These are phyloP conservation scores for Echinops telfairi DNA, from an alignment of 2,113 vertebrate genomes.

Conservation along the genomic window DNA sequence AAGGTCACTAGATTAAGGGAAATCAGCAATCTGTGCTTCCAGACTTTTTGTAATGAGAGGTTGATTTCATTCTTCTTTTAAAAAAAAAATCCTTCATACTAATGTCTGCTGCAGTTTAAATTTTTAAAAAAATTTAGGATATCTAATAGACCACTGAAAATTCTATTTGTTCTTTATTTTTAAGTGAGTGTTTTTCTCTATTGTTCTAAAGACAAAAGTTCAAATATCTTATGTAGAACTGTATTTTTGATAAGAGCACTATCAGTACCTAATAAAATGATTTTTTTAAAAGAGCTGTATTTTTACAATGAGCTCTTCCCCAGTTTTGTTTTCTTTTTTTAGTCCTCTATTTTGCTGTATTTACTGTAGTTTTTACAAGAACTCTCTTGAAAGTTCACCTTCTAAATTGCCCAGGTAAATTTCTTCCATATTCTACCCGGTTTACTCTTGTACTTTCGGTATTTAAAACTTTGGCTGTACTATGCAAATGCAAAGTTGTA, in stretches of 20 bases:
- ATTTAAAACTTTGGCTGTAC: constrained; percentile 86
- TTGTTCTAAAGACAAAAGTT: constrained; percentile 74
- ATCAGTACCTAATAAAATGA: too few species aligned
- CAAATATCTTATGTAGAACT: neutral
- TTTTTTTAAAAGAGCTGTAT: constrained; percentile 65
- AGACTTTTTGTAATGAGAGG: constrained; percentile 48
- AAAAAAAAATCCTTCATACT: constrained; percentile 19
- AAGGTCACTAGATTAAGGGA: constrained; percentile 91
- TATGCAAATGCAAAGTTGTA: constrained; percentile 84
- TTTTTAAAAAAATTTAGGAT: constrained; percentile 66
- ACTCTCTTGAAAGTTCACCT: constrained; percentile 85
- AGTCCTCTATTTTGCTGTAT: constrained; percentile 83
- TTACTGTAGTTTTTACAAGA: constrained; percentile 87
- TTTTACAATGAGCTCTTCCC: constrained; percentile 82
- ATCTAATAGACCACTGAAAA: constrained; percentile 80
- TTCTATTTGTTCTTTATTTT: constrained; percentile 67
- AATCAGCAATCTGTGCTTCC: constrained; percentile 45
- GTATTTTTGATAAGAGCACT: too few species aligned
- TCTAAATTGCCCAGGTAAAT: constrained; percentile 84
- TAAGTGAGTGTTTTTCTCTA: constrained; percentile 65
- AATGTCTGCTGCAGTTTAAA: constrained; percentile 69
- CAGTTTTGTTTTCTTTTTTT: constrained; percentile 74
- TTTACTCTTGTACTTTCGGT: constrained; percentile 88
- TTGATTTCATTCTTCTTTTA: neutral
- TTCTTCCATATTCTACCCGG: constrained; percentile 82